Conservation (phyloP, 2,797 vertebrate genomes). For the Paramormyrops hopkinsi region DNA sequence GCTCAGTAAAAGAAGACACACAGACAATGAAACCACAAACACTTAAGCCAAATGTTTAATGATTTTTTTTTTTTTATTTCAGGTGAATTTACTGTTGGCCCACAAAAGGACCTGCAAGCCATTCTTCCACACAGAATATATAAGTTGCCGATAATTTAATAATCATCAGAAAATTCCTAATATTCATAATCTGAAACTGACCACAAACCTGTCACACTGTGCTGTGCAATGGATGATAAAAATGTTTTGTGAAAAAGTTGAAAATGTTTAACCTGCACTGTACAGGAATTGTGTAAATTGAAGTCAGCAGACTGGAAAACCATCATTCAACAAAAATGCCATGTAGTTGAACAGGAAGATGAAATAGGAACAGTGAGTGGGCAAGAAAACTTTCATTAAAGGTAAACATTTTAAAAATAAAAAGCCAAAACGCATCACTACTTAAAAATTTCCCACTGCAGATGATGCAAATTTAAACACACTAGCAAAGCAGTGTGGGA, state of each 20-base stretch:
- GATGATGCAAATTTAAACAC: neutral
- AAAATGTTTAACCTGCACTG: neutral
- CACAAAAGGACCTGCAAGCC: neutral
- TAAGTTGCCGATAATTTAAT: neutral
- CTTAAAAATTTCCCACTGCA: neutral
- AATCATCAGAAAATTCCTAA: neutral
- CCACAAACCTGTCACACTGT: neutral
- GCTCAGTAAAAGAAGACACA: neutral
- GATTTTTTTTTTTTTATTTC: neutral
- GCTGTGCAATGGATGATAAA: neutral
- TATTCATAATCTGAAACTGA: neutral
- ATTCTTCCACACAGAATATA: neutral
- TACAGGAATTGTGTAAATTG: neutral
- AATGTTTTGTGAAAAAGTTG: neutral
- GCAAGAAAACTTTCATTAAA: neutral
- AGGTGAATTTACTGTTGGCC: neutral
- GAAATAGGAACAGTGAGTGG: neutral
- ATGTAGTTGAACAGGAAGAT: neutral
- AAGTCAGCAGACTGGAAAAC: constrained; percentile 5
- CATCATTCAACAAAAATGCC: neutral
- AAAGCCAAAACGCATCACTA: neutral
- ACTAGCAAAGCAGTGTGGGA: neutral
- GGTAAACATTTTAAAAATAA: neutral
- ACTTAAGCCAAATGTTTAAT: neutral
- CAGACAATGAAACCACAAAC: neutral